A percentile compares a stretch with the other conserved stretches of the same genome.
Conservation (phyloP, 2,113 vertebrate species). For the Parotia lawesii region DNA sequence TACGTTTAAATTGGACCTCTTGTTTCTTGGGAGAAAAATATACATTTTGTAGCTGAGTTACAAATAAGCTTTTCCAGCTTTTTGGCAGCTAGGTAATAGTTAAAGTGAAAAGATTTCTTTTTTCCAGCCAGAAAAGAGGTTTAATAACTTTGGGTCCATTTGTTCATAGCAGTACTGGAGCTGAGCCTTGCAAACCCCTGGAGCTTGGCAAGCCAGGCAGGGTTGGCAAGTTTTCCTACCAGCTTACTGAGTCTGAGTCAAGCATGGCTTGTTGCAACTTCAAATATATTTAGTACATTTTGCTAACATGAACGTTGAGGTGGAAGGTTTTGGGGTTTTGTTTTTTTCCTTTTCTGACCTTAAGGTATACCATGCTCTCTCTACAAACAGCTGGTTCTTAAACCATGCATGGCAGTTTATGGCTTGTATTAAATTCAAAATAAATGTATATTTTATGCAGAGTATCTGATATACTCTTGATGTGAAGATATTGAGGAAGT, state of each 20-base stretch:
- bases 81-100: slow-evolving; percentile 66
- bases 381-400: neutral
- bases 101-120: slow-evolving; percentile 59
- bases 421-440: neutral
- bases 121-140: slow-evolving; percentile 65
- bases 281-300: slow-evolving; percentile 38
- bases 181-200: slow-evolving; percentile 67
- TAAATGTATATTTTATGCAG: neutral
- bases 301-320: slow-evolving; percentile 41
- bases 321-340: neutral
- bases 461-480: neutral
- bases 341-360: neutral
- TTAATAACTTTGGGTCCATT: slow-evolving; percentile 70
- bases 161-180: slow-evolving; percentile 58
- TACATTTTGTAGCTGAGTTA: neutral
- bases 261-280: slow-evolving; percentile 34
- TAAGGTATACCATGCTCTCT: neutral
- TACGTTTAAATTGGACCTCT: neutral
- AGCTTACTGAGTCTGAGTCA: slow-evolving; percentile 54
- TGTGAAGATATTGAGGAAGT: neutral
- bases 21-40: slow-evolving; percentile 3
- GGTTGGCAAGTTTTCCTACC: slow-evolving; percentile 62
- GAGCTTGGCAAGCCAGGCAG: slow-evolving; percentile 68
- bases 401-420: neutral
- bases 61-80: slow-evolving; percentile 47